Base-by-base conservation (phyloP, 2,888 invertebrate species). In the Podabrus alpinus region DNA sequence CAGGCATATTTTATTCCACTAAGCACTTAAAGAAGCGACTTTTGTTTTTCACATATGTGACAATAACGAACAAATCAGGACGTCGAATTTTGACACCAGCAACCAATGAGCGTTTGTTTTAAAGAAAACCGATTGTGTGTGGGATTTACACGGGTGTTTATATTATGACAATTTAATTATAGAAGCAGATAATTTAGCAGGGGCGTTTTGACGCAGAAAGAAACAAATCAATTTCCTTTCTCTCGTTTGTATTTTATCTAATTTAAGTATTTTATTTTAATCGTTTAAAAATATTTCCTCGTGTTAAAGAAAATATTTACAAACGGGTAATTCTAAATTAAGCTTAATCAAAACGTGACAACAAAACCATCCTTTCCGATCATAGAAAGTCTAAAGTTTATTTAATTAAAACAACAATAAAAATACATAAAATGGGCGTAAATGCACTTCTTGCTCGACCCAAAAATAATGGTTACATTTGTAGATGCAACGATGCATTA, bases 401-500 rank as follows among this genome's bases (percentile, higher is more conserved):
- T 45, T 45, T 45, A 45, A 45, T 45, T 45, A 45, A 45, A 45
- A 45, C n/a, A 45, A 45, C 45, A 45, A 45, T 45, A 45, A 45
- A 45, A 64, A 19, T 64, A 64, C 62, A 64, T 16, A 61, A 61
- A 64, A 64, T 64, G n/a, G 62, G 62, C 62, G 62, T 64, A 17
- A 19, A 21, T 64, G 17, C 21, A 19, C 17, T 19, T 64, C 21
- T 64, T 19, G 16, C 16, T 61, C 61, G 11, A 61, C 61, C 17
- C 21, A 19, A 19, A 64, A 64, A n/a, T 17, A 64, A 19, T 16
- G 19, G 19, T 64, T 64, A 9, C 4, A 13, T 19, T 16, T 64
- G 17, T 64, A 19, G 19, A 64, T 64, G 62, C 62, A 64, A 64
- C 68, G 25, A 25, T 68, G 72, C 24, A 67, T 59, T 69, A 73